Base-by-base conservation (phyloP, 1,140 invertebrate species). In the Lycorma delicatula region DNA sequence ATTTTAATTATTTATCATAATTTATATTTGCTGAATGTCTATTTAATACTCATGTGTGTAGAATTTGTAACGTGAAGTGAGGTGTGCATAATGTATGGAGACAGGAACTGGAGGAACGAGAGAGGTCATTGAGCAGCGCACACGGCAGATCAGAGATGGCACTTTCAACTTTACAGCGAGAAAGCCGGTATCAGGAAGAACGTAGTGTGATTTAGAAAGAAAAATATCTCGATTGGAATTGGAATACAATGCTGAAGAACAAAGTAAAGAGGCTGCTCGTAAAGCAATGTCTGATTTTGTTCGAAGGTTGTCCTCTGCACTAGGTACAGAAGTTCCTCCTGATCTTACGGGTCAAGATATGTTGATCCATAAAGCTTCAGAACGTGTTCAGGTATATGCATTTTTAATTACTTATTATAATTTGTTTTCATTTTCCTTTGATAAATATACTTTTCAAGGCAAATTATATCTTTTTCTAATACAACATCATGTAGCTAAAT, bases 181-280 rank as follows among this genome's bases (percentile, higher is more conserved):
- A 91, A 66, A 80, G 80, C 48, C 68, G 83, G 22, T 84, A 85
- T 60, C 79, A 83, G 59, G 85, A 87, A 67, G 86, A 89, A 23
- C 82, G 83, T 77, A 81, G 13, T 84, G 85, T 60, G 87, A 90
- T 60, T 73, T 86, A 47, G 82, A 88, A 55, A 81, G 83, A 63
- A 87, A 86, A 71, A 71, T 87, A 23, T 75, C 84, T 54, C 78
- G 81, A 48, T 64, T 87, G 36, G 86, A 89, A 69, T 66, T 84
- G 28, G 84, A 85, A 54, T 78, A 85, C 41, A 76, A 79, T 38
- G 79, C 74, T 56, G 84, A 85, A 67, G 82, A 85, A 68, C 75
- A 81, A 41, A 78, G 81, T 61, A 84, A 85, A 66, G 82, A 84
- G 56, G 77, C 78, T 63, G 77, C 79, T 38, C 75, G 78, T 73